Evolutionary conservation across 2,113 vertebrate species (phyloP).

Genomic region (Aptenodytes forsteri): DNA sequence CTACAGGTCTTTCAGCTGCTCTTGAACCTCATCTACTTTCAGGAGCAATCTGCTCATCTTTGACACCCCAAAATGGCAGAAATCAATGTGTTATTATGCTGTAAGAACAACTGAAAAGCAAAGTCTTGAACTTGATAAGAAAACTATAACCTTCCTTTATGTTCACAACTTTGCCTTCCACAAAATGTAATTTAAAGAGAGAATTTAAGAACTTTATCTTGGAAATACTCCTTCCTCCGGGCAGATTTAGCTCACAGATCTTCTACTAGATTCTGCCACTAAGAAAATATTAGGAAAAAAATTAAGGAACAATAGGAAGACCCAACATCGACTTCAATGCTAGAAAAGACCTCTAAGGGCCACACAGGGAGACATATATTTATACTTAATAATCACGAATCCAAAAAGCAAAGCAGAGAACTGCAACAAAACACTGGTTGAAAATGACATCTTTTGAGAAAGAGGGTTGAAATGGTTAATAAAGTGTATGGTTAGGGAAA

Average conservation of each 20-base stretch:
- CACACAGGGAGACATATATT: not conserved
- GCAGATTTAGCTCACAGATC: not conserved
- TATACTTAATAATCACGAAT: not conserved
- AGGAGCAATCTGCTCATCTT: slow-evolving; percentile 16
- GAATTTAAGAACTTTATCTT: slow-evolving; percentile 7
- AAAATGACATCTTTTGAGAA: not conserved
- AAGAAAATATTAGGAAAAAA: not conserved
- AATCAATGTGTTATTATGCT: slow-evolving; percentile 13
- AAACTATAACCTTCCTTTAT: slow-evolving; percentile 7
- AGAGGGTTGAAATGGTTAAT: not conserved
- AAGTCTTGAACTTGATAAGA: slow-evolving; percentile 1
- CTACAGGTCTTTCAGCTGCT: not conserved
- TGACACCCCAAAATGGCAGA: slow-evolving; percentile 16
- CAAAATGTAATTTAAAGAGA: slow-evolving; percentile 5
- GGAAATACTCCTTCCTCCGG: not conserved
- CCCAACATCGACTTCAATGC: not conserved
- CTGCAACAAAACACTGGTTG: not conserved
- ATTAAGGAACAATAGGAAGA: not conserved
- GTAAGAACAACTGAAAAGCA: slow-evolving; percentile 3
- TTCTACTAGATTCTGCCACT: not conserved
- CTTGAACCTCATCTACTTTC: slow-evolving; percentile 8
- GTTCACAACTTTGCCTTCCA: not conserved
- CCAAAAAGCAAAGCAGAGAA: not conserved
- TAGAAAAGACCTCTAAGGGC: not conserved
- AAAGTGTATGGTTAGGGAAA: not conserved